Evolutionary conservation across 2,113 vertebrate genomes (phyloP).

Genomic region (Eulacestoma nigropectus): DNA sequence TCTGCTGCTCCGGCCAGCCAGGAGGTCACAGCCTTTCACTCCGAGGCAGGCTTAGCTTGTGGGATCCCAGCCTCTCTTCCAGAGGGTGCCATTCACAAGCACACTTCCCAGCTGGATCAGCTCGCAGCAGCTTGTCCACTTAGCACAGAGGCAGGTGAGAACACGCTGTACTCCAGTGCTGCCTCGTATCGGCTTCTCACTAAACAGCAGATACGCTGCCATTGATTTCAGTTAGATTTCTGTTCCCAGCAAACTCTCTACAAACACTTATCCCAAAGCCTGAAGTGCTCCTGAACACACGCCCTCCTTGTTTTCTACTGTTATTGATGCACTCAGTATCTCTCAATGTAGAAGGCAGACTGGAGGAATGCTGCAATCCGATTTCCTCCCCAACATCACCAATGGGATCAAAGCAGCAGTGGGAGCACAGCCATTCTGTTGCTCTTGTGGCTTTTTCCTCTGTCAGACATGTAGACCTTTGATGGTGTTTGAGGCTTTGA

Average conservation of each 20-base stretch:
- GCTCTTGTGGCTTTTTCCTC: neutral
- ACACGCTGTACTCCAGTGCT: neutral
- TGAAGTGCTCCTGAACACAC: neutral
- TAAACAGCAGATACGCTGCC: neutral
- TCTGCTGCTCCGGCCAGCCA: neutral
- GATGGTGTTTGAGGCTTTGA: neutral
- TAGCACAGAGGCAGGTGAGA: conserved; percentile 31
- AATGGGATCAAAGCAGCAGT: neutral
- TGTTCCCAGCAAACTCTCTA: neutral
- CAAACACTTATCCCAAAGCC: neutral
- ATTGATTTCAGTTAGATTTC: conserved; percentile 32
- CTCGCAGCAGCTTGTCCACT: neutral
- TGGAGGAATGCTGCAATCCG: neutral
- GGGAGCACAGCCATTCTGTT: neutral
- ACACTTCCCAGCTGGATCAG: neutral
- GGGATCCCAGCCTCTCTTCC: neutral
- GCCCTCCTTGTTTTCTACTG: neutral
- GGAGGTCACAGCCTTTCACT: neutral
- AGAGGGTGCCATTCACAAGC: neutral
- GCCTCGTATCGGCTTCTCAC: neutral
- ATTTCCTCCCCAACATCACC: neutral
- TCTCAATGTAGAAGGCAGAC: neutral
- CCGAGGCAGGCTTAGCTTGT: accelerated
- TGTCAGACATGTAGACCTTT: neutral
- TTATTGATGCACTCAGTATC: neutral